Base-by-base conservation (phyloP, 2,888 invertebrate genomes). In the Plagiodera versicolora region DNA sequence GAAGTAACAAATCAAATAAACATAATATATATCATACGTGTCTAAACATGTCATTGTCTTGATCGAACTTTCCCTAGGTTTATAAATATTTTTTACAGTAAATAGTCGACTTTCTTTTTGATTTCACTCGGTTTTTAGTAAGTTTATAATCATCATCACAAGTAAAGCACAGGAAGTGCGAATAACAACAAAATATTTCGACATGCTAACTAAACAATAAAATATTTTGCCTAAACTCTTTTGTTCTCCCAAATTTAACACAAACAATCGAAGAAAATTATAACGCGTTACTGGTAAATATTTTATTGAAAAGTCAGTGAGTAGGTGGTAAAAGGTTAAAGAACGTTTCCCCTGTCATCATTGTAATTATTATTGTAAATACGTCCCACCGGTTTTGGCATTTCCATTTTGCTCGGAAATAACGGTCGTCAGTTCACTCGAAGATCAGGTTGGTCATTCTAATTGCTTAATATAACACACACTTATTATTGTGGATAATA, bases 251-350 rank as follows among this genome's bases (percentile, higher is more conserved):
- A 24, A 24, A 24, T 24, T 24, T 24, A 24, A 24, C 6, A 6
- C 24, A 24, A 24, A 24, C 24, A 24, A 24, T 24, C 6, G 24
- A 6, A 24, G 6, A 24, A 24, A 3, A 24, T 24, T 24, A 24
- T 24, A 24, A 24, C 24, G n/a, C n/a, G 14, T 39, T 11, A 39
- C 4, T 14, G 39, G 14, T 39, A 39, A 39, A 14, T 39, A 39
- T 39, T 14, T 3, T 14, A 14, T 39, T 14, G 3, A 6, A 14
- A 39, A 39, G 14, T 49, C 49, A 39, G 54, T 56, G 35, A 30
- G 56, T 59, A 54, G 59, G 59, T 54, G 54, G 54, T 32, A 45
- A 9, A 55, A 59, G 59, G 59, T 59, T 44, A 59, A 55, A 49
- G 44, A 44, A 59, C 32, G 14, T 59, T 49, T 44, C 48, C 54